Conservation (phyloP, 2,888 invertebrate genomes). For the Odontomyia ornata region DNA sequence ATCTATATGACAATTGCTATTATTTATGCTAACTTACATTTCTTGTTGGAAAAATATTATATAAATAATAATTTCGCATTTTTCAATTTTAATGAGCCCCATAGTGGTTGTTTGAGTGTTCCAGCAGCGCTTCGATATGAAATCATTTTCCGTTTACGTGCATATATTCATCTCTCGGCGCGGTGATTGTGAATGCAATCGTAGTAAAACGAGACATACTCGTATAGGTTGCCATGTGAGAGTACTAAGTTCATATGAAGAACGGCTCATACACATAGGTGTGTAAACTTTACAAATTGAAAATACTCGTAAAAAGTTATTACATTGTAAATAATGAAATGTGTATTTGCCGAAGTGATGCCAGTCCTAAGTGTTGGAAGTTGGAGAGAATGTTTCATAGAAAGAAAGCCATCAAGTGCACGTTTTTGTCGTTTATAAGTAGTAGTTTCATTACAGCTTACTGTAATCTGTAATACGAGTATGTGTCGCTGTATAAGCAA, state of each 20-base stretch:
- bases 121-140: slow-evolving; percentile 15
- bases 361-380: neutral
- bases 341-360: neutral
- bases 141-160: neutral
- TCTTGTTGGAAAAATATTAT: slow-evolving; percentile 8
- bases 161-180: neutral
- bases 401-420: neutral
- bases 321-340: slow-evolving; percentile 39
- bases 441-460: neutral
- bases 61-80: slow-evolving; percentile 35
- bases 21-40: slow-evolving; percentile 12
- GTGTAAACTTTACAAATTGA: slow-evolving; percentile 43
- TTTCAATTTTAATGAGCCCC: slow-evolving; percentile 40
- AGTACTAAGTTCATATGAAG: neutral
- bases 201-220: neutral
- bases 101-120: neutral
- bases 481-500: neutral
- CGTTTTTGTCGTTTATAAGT: neutral
- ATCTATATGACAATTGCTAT: slow-evolving; percentile 41
- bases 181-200: neutral
- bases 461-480: neutral
- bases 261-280: slow-evolving; percentile 5
- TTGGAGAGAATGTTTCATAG: neutral
- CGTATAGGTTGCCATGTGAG: neutral
- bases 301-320: slow-evolving; percentile 43